Percentiles rank a stretch among this genome's conserved stretches.
Conservation (phyloP, 1,140 invertebrate species). For the Lethocerus indicus region DNA sequence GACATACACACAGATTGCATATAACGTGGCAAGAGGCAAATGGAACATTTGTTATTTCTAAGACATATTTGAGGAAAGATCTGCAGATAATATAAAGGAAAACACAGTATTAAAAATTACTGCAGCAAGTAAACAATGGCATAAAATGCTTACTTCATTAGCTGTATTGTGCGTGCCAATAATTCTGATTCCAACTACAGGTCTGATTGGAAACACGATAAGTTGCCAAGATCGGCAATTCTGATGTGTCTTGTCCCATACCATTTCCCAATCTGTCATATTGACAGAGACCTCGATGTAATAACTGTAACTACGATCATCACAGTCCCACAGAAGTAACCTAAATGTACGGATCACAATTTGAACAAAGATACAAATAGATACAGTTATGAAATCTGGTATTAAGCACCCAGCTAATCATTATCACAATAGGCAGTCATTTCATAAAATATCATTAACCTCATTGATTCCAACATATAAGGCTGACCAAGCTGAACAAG, state of each 20-base stretch:
- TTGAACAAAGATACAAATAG: too few species aligned
- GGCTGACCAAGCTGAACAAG: slow-evolving; percentile 92
- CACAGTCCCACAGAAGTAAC: slow-evolving; percentile 93
- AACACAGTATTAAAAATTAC: too few species aligned
- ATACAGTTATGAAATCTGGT: too few species aligned
- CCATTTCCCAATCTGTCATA: slow-evolving; percentile 72
- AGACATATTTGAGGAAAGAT: too few species aligned
- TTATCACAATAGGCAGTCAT: too few species aligned
- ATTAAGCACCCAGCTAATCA: too few species aligned
- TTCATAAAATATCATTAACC: slow-evolving; percentile 31
- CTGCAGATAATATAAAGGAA: too few species aligned
- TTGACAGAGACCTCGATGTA: slow-evolving; percentile 93
- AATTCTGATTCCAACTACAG: slow-evolving; percentile 87
- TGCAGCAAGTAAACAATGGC: too few species aligned
- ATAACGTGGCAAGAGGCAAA: too few species aligned
- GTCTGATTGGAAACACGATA: slow-evolving; percentile 58
- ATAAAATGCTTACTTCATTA: slow-evolving; percentile 86
- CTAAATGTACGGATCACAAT: too few species aligned
- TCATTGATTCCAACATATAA: slow-evolving; percentile 80
- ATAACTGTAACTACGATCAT: slow-evolving; percentile 89
- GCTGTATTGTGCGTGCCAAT: slow-evolving; percentile 92
- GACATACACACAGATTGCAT: too few species aligned
- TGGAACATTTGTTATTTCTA: too few species aligned
- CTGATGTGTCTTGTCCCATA: slow-evolving; percentile 60
- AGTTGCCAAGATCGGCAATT: slow-evolving; percentile 82